phyloP scores from a whole-genome alignment of 2,113 vertebrate genomes.

The Nothobranchius furzeri region DNA sequence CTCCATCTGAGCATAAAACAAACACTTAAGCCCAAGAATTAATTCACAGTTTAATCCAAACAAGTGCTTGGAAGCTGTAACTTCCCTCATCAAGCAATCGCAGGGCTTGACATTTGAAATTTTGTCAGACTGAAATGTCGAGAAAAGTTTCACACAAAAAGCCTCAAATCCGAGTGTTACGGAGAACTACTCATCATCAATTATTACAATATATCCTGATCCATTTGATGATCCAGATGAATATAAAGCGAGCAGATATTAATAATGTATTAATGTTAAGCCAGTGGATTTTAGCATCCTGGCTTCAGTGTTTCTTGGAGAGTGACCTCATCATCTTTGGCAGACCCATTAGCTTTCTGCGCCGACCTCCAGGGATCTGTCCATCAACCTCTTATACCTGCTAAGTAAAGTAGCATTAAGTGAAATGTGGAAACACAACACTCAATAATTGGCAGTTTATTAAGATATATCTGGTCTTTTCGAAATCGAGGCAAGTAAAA shows the following conservation, averaged over 20 bases:
- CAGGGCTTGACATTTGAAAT: neutral
- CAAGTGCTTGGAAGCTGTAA: neutral
- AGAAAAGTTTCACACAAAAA: neutral
- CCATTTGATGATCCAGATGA: conserved; percentile 7
- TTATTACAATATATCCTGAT: conserved; percentile 14
- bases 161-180: conserved; percentile 6
- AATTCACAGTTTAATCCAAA: conserved; percentile 22
- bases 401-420: conserved; percentile 65
- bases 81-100: too few relatives aligned
- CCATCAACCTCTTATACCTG: conserved; percentile 82
- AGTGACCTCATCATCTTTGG: conserved; percentile 76
- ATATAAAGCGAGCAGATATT: conserved; percentile 35
- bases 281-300: conserved; percentile 34
- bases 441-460: conserved; percentile 25
- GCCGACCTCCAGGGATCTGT: conserved; percentile 60
- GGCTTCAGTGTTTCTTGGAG: conserved; percentile 46
- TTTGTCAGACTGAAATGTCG: conserved; percentile 2
- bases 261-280: conserved; percentile 61
- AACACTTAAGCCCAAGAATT: neutral
- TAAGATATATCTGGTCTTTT: neutral
- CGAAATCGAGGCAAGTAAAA: neutral
- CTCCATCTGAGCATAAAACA: conserved; percentile 10
- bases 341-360: conserved; percentile 71
- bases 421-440: conserved; percentile 36
- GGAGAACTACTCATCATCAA: conserved; percentile 1